Base-by-base conservation (phyloP, 2,113 vertebrate genomes). In the Brachyistius frenatus region DNA sequence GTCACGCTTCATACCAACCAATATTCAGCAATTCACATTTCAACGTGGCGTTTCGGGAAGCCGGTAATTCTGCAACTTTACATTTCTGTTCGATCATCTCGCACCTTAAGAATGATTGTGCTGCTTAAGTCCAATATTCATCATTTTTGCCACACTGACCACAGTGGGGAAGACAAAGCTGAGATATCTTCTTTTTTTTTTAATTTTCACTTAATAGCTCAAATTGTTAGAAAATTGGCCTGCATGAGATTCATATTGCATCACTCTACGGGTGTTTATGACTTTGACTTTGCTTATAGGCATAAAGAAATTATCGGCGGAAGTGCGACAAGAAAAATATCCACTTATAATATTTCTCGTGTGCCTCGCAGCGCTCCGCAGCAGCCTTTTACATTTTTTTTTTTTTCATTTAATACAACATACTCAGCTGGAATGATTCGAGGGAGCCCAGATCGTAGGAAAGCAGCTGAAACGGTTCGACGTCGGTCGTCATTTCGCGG, bases 291-390 rank as follows among this genome's bases (percentile, higher is more conserved):
- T 79, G 41, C 78, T 75, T 23, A 23, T 37, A 69, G 70, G 62
- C 60, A 71, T 61, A 78, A 71, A 55, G 16, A 64, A 68, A 80
- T 66, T 58, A 73, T 58, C 60, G 80, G 37, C 57, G 41, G 52
- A 71, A 61, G 10, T 11, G 7, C 0, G 2, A 63, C n/a, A 46
- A 69, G 39, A 16, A 52, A 66, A 81, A 60, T 10, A 31, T 23
- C 67, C 44, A 57, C 39, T 64, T 63, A n/a, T 33, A 61, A 55
- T 63, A 37, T 78, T 68, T 80, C 49, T 46, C 3, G 33, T 11
- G 13, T n/a, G 55, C 14, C 66, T 78, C 15, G 31, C n/a, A 6
- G 57, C 58, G 37, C 33, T 50, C 58, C 53, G 41, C 30, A 37
- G 7, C 7, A 69, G 37, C 32, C 41, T 36, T 80, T 61, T 44